phyloP scores from a whole-genome alignment of 37 sponge, comb jelly and placozoan genomes.

The Cliona cf. orientalis region DNA sequence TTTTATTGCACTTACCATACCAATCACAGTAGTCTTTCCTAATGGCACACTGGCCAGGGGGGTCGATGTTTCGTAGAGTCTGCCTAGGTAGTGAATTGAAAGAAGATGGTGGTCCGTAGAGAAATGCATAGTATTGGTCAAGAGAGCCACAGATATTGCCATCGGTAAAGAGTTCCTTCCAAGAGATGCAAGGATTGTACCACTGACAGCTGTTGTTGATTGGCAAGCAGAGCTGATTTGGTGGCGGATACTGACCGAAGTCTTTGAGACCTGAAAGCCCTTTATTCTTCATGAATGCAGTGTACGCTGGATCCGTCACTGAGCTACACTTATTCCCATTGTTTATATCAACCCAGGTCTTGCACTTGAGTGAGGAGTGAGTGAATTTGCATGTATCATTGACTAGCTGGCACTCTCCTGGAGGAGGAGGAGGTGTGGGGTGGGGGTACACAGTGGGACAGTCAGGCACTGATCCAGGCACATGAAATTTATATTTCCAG shows the following conservation, averaged over 20 bases:
- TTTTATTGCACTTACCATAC: too few species aligned
- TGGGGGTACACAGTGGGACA: too few species aligned
- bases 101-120: constrained; percentile 32
- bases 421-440: background rate
- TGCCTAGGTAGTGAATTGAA: too few species aligned
- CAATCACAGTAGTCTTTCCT: too few species aligned
- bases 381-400: constrained; percentile 26
- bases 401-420: background rate
- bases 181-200: constrained; percentile 36
- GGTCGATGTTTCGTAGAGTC: too few species aligned
- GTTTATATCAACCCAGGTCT: background rate
- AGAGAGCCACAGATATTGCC: constrained; percentile 18
- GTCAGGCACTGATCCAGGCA: too few species aligned
- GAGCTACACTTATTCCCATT: constrained; percentile 19
- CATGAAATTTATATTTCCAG: too few species aligned
- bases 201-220: constrained; percentile 28
- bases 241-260: background rate
- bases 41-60: too few species aligned
- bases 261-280: too few species aligned
- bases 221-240: constrained; percentile 15
- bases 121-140: constrained; percentile 6
- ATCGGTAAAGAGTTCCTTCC: constrained; percentile 9
- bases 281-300: background rate
- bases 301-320: background rate
- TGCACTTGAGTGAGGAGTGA: constrained; percentile 3